Conservation (phyloP, 2,888 invertebrate species). For the Protophormia terraenovae region DNA sequence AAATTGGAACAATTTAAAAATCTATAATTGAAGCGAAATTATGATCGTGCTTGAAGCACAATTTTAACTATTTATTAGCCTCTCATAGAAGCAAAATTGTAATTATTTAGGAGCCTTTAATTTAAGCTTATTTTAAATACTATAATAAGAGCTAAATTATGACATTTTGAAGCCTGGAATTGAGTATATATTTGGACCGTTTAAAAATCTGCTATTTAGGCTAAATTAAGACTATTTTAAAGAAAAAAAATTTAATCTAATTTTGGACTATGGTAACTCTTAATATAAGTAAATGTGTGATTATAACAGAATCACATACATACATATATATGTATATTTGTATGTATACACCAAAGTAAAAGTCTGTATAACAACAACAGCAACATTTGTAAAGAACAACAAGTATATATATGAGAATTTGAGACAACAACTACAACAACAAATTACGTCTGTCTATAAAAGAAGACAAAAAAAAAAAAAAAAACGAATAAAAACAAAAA, state of each 20-base stretch:
- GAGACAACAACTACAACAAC: slow-evolving; percentile 37
- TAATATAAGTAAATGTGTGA: slow-evolving; percentile 2
- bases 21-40: no score
- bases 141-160: no score
- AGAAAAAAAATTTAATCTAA: background rate
- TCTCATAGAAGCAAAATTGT: no score
- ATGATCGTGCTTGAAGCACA: no score
- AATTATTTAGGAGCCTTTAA: no score
- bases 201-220: no score
- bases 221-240: no score
- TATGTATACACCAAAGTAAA: slow-evolving; percentile 11
- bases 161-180: no score
- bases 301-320: background rate
- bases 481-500: slow-evolving; percentile 11
- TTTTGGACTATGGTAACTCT: slow-evolving; percentile 27
- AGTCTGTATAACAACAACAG: slow-evolving; percentile 18
- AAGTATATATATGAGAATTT: slow-evolving; percentile 55
- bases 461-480: slow-evolving; percentile 9
- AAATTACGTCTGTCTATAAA: slow-evolving; percentile 24
- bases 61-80: no score
- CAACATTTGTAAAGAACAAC: slow-evolving; percentile 30
- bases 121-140: no score
- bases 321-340: background rate
- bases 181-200: no score
- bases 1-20: no score